These are phyloP conservation scores for Scrobipalpa costella DNA, from an alignment of 2,888 invertebrate species.

Conservation along the genomic window DNA sequence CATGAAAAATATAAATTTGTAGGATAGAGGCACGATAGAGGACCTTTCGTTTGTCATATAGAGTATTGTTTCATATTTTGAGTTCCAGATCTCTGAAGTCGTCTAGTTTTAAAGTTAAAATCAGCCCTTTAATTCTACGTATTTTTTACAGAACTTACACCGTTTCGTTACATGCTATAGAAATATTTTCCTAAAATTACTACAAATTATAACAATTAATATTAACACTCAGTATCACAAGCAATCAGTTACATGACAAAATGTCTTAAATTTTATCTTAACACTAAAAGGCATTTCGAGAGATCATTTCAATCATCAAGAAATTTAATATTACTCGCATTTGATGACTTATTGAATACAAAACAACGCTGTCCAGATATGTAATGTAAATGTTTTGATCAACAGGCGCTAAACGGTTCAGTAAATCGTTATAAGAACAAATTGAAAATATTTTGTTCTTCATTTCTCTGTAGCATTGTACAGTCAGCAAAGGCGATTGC, in stretches of 20 bases:
- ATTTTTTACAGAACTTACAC: not conserved
- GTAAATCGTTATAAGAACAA: too few relatives aligned
- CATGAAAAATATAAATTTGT: too few relatives aligned
- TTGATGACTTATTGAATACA: not conserved
- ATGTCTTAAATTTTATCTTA: conserved; percentile 48
- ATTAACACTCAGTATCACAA: conserved; percentile 57
- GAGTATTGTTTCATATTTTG: too few relatives aligned
- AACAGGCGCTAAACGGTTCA: not conserved
- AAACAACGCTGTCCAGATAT: not conserved
- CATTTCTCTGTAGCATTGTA: too few relatives aligned
- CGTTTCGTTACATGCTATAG: not conserved
- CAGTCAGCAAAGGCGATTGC: not conserved
- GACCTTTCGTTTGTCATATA: too few relatives aligned
- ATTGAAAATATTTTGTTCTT: too few relatives aligned
- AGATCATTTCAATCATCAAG: conserved; percentile 56
- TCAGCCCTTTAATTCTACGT: too few relatives aligned
- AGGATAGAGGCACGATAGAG: too few relatives aligned
- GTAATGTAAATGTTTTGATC: not conserved
- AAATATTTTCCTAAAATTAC: not conserved
- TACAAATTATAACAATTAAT: conserved; percentile 6
- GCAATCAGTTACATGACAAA: conserved; percentile 52
- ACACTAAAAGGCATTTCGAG: conserved; percentile 67
- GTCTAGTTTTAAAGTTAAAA: too few relatives aligned
- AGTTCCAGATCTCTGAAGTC: too few relatives aligned
- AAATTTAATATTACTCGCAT: conserved; percentile 22